A percentile compares a stretch with the other conserved stretches of the same genome.
These are phyloP conservation scores for Acanthopleura granulata DNA, from an alignment of 2,888 invertebrate species.

Conservation along the genomic window DNA sequence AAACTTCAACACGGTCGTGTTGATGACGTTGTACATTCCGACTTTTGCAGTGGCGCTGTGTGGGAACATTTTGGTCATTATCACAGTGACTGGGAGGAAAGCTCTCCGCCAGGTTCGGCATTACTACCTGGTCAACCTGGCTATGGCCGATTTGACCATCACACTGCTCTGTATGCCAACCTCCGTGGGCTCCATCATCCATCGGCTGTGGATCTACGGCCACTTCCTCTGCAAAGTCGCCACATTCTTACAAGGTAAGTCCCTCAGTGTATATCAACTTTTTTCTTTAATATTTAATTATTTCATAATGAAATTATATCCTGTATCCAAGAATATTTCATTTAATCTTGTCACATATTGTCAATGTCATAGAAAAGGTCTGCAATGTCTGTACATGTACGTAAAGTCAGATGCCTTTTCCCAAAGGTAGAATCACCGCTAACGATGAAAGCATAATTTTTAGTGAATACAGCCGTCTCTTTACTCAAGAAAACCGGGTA, in stretches of 20 bases:
- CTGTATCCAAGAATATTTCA: no score
- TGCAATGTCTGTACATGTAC: no score
- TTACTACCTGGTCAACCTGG: constrained; percentile 81
- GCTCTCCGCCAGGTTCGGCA: constrained; percentile 70
- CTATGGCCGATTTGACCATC: constrained; percentile 83
- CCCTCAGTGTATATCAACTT: not conserved
- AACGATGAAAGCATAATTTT: no score
- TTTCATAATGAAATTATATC: no score
- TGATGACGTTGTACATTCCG: constrained; percentile 55
- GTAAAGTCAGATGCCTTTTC: no score
- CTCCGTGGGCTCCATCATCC: constrained; percentile 72
- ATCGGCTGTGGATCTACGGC: constrained; percentile 74
- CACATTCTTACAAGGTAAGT: constrained; percentile 62
- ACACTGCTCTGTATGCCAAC: constrained; percentile 85
- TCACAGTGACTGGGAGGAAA: constrained; percentile 51
- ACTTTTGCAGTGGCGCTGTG: constrained; percentile 55
- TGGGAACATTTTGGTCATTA: constrained; percentile 61
- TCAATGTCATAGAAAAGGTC: no score
- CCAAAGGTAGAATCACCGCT: no score
- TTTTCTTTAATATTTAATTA: no score
- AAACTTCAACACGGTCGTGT: constrained; percentile 47
- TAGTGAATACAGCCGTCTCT: no score
- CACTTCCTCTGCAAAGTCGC: constrained; percentile 65
- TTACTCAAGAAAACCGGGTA: no score
- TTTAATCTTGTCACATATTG: no score